Base-by-base conservation (phyloP, 2,797 vertebrate species). In the Acanthurus leucopareius region DNA sequence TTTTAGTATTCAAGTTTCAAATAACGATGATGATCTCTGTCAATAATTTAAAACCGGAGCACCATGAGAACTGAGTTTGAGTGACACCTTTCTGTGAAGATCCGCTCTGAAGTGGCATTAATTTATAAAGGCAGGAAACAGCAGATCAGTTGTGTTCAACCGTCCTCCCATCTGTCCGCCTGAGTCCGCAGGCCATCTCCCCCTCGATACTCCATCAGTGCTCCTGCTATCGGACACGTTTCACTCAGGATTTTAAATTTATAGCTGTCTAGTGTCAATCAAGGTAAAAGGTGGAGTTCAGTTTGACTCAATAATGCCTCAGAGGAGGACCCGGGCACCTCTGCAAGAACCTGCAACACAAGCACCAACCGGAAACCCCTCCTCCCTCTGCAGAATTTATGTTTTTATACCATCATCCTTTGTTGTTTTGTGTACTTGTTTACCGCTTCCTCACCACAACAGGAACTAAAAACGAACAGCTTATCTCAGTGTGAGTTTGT, bases 41-140 rank as follows among this genome's bases (percentile, higher is more conserved):
- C 87, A 90, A 91, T 93, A 88, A 91, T 93, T 92, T 73, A 94
- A 72, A 77, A 59, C 59, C 2, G 40, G 47, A 66, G 80, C 52
- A 65, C 22, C 15, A 40, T 4, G 61, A 13, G 15, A 70, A 75
- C 52, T 22, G 14, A 70, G 72, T 80, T 85, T 91, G 90, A 93
- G 72, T 92, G 92, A 90, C 90, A 92, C 82, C 63, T 64, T 88
- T 87, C 90, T 82, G 62, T 32, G 58, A 88, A 83, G 86, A 86
- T 61, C 47, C 74, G 59, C 84, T 84, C 75, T 77, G 82, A 72
- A 86, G 66, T 38, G 56, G 35, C 73, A 83, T 89, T 92, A 83
- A 93, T 92, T 91, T 80, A 89, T 85, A 87, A 89, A 89, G 79
- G 81, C 76, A 72, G 81, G 78, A 83, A 82, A 83, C 82, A 74